Evolutionary conservation across 1,140 invertebrate species (phyloP), one percentile per base, ranked within the genome.

Genomic region (Diachasma alloeum): DNA sequence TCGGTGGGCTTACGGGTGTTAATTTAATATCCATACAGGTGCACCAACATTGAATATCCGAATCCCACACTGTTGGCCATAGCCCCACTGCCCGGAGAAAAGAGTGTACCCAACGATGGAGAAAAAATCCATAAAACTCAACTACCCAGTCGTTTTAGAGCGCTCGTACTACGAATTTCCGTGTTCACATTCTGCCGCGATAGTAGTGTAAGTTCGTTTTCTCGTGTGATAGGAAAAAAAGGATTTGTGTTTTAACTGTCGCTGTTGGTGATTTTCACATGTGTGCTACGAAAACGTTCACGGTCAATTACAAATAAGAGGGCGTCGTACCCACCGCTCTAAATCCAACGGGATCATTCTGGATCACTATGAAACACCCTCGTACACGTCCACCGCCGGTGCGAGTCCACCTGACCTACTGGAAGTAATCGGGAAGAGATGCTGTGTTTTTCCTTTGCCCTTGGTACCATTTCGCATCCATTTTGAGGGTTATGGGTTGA

Each of bases 11-110:
- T 90, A 90, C 86, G 85, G 87, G 87, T 90, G 88, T 90, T 90
- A 90, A 90, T 90, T 90, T 90, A 90, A 90, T 90, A 90, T 90
- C 88, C 88, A 89, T 90, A 89, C 87, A 90, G 88, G 87, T 89
- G 87, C 87, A 87, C 88, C 85, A 87, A 89, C 88, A 90, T 89
- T 89, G 88, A 90, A 90, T 90, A 89, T 89, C 87, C 85, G 87
- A 90, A 90, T 89, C 87, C 87, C 88, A 86, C 83, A 26, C 22
- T 15, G 19, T 31, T 31, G 22, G 74, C 71, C 22, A 74, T 56
- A 72, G 63, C 15, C 42, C 53, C 63, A 63, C 39, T 67, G 59
- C 39, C 53, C 19, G 26, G 53, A 24, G 31, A 63, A 56, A 63
- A 76, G 75, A 75, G 68, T 75, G 56, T 56, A 75, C 76, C 77